phyloP scores from a whole-genome alignment of 2,113 vertebrate genomes.

The Pterophyllum scalare region DNA sequence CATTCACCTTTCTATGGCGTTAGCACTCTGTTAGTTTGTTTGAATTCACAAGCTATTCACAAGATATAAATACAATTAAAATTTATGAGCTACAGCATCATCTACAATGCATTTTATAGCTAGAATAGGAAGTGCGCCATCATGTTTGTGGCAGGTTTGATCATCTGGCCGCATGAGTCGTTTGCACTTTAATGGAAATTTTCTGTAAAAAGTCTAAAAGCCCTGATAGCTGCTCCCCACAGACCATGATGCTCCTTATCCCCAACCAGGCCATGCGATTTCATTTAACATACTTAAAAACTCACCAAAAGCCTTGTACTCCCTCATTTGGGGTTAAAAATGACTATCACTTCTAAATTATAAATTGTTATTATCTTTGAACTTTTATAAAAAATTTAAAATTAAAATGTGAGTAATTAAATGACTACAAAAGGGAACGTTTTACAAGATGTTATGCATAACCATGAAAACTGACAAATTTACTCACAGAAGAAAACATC shows the following conservation, averaged over 20 bases:
- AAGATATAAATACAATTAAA: slow-evolving; percentile 40
- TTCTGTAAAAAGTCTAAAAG: slow-evolving; percentile 46
- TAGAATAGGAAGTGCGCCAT: slow-evolving; percentile 30
- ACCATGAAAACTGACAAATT: background rate
- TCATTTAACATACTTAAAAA: background rate
- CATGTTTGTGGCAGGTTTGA: slow-evolving; percentile 37
- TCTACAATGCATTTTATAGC: slow-evolving; percentile 30
- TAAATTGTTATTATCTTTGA: background rate
- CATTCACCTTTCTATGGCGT: background rate
- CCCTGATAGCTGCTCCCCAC: slow-evolving; percentile 7
- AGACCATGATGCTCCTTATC: background rate
- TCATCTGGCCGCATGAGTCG: slow-evolving; percentile 50
- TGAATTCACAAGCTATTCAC: slow-evolving; percentile 24
- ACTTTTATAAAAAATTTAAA: background rate
- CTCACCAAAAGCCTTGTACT: background rate
- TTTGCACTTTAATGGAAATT: slow-evolving; percentile 65
- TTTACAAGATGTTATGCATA: background rate
- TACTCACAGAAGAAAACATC: background rate
- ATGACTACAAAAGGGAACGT: background rate
- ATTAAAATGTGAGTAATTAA: background rate
- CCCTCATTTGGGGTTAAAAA: background rate
- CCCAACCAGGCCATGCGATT: background rate
- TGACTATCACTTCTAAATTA: background rate
- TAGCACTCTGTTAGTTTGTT: background rate
- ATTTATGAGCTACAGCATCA: slow-evolving; percentile 37